A percentile compares a stretch with the other conserved stretches of the same genome.
Evolutionary conservation across 2,113 vertebrate genomes (phyloP).

Genomic region (Corydoras maculifer): DNA sequence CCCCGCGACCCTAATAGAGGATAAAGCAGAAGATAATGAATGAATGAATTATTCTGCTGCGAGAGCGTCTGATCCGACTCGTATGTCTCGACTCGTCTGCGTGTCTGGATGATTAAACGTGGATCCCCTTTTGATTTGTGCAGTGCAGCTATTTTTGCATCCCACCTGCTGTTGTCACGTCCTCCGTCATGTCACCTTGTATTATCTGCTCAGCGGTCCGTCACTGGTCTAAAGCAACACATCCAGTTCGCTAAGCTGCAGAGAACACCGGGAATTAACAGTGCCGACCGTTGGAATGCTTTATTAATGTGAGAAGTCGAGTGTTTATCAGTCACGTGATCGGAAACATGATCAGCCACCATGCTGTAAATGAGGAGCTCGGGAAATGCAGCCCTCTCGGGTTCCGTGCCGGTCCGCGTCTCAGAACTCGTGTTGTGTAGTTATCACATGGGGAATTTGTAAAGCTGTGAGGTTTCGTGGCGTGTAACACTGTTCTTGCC

Average conservation of each 20-base stretch:
- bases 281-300: neutral
- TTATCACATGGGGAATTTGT: no score
- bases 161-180: conserved; percentile 24
- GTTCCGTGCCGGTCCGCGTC: no score
- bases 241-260: neutral
- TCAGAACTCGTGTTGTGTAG: no score
- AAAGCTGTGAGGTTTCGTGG: neutral
- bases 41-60: neutral
- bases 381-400: no score
- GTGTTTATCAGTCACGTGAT: no score
- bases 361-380: no score
- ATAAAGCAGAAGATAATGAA: no score
- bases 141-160: conserved; percentile 30
- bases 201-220: conserved; percentile 11
- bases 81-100: neutral
- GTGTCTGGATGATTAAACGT: neutral
- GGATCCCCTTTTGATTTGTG: neutral
- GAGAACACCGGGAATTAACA: neutral
- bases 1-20: no score
- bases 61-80: neutral
- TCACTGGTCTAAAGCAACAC: neutral
- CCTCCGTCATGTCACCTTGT: no score
- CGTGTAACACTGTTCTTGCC: conserved; percentile 57
- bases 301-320: neutral
- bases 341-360: no score